Base-by-base conservation (phyloP, 2,113 vertebrate genomes). In the Chaetura pelagica region DNA sequence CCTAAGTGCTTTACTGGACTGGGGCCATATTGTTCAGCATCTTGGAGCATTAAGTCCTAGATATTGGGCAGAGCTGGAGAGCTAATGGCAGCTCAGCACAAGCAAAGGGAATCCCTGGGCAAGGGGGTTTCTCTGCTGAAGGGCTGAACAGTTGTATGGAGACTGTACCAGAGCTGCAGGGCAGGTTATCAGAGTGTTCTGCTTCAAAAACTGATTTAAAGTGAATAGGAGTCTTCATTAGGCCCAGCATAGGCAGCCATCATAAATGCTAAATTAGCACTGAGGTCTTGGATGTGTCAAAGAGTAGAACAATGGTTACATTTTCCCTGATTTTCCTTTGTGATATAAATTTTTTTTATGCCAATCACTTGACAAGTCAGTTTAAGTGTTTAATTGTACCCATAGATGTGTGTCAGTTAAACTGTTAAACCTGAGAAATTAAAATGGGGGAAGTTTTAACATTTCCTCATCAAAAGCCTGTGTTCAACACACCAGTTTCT, bases 1-100 rank as follows among this genome's bases (percentile, higher is more conserved):
- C 79, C 82, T 90, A 94, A 95, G 94, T 97, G 94, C 88, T 96
- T 94, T 84, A 48, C 94, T 96, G 96, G 96, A 93, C 10, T 78
- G 52, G 73, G 90, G 96, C 96, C 94, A 95, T 81, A 59, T 32
- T 86, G 68, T 93, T 92, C 73, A 84, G 93, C 85, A 84, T 94
- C 83, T 92, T 93, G 64, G 57, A 75, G 90, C 72, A 80, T 97
- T 84, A 89, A 93, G 52, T 89, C 90, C 85, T 64, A 10, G 88
- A 49, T 92, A 76, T 48, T 86, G 87, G 82, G 75, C 90, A 90
- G 90, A 88, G 68, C 84, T 88, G 95, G 80, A 44, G 78, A 64
- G 71, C 55, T 93, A 68, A 68, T 30, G 73, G 94, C 82, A 96
- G 82, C 85, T 90, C 71, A 75, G 58, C 85, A 51, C n/a, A 42